phyloP scores from a whole-genome alignment of 2,113 vertebrate genomes.

The Microcebus tavaratra region DNA sequence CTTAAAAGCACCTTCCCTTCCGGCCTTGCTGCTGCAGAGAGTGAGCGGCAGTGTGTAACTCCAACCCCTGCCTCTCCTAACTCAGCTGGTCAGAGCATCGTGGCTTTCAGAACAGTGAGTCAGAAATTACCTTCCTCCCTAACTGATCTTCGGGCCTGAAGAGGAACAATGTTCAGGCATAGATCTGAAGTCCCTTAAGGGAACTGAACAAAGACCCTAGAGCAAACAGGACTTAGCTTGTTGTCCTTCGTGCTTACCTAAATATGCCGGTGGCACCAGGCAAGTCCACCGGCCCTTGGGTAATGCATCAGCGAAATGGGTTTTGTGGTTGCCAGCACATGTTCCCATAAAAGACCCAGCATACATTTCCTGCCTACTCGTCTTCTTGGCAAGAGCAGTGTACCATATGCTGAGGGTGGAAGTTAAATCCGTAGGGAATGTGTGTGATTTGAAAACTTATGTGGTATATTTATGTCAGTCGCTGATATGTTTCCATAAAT shows the following conservation, averaged over 20 bases:
- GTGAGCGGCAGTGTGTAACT: not conserved
- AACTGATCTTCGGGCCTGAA: not conserved
- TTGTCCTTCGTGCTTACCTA: not conserved
- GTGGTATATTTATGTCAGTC: not conserved
- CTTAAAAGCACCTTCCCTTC: conserved; percentile 52
- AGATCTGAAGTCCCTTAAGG: not conserved
- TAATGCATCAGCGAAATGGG: not conserved
- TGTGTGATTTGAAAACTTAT: not conserved
- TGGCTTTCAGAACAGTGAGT: not conserved
- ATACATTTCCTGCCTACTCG: not conserved
- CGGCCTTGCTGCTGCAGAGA: conserved; percentile 60
- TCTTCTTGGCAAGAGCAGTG: not conserved
- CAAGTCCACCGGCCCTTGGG: not conserved
- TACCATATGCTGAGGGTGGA: not conserved
- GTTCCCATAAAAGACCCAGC: not conserved
- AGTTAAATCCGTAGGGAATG: not conserved
- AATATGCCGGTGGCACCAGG: not conserved
- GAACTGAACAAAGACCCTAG: not conserved
- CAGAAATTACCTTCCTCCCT: not conserved
- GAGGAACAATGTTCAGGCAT: not conserved
- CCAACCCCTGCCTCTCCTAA: conserved; percentile 18
- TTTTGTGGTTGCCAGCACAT: not conserved
- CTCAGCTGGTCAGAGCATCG: not conserved
- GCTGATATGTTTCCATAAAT: conserved; percentile 51
- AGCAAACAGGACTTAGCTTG: not conserved